Conservation (phyloP, 2,888 invertebrate genomes). For the Agrotis clavis region DNA sequence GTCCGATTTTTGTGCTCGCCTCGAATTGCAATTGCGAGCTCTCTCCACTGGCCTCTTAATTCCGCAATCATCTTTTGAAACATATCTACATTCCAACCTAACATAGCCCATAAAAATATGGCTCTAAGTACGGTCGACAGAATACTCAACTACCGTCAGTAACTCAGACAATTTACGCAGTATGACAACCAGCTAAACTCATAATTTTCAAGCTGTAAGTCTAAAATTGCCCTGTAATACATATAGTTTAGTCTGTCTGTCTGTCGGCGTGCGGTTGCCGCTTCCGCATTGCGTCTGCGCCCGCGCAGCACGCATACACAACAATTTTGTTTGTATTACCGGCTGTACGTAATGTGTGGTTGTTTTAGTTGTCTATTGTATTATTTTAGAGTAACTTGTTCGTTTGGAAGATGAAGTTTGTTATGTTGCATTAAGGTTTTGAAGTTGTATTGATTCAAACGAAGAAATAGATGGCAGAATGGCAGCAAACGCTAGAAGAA, state of each 20-base stretch:
- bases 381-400: constrained; percentile 52
- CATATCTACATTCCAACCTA: neutral
- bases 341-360: constrained; percentile 60
- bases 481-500: neutral
- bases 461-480: neutral
- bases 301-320: constrained; percentile 68
- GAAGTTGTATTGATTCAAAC: neutral
- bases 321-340: constrained; percentile 71
- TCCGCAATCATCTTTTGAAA: constrained; percentile 12
- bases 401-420: neutral
- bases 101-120: constrained; percentile 3
- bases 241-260: constrained; percentile 59
- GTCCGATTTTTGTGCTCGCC: too few species aligned
- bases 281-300: constrained; percentile 81
- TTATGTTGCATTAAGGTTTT: constrained; percentile 13
- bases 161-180: constrained; percentile 30
- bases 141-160: constrained; percentile 9
- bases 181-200: constrained; percentile 36
- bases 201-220: constrained; percentile 42
- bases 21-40: too few species aligned
- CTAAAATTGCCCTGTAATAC: constrained; percentile 54
- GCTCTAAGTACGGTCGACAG: neutral
- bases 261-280: constrained; percentile 68
- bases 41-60: too few species aligned
- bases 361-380: constrained; percentile 61